Evolutionary conservation across 2,888 invertebrate species (phyloP), one percentile per base, ranked within the genome.

Genomic region (Meliscaeva auricollis): DNA sequence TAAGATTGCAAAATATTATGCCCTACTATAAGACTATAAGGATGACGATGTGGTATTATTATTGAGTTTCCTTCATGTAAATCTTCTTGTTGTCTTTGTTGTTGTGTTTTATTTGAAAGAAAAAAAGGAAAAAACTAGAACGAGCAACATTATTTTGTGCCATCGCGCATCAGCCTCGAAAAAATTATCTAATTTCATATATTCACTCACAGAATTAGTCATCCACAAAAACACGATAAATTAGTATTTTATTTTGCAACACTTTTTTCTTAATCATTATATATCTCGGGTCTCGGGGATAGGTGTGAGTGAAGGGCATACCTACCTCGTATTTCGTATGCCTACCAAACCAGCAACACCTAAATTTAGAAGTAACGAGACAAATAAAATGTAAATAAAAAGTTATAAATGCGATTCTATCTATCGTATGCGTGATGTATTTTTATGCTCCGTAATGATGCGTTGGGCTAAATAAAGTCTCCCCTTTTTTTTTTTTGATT

Each of bases 1-100:
- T 84, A 79, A 79, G 70, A 84, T 84, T 84, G 84, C 84, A 84
- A 84, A 79, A 84, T 84, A 56, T n/a, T 35, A 58, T 38, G 79
- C 64, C 84, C 74, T 84, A 78, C 74, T 62, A 46, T 44, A 46
- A 73, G 3, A 35, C 35, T n/a, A n/a, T n/a, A n/a, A 69, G 78
- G 78, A 83, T 84, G 79, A 84, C 70, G 58, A 58, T n/a, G 35
- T 58, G 38, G 17, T 15, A 15, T 82, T 78, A 74, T 82, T 66
- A 77, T 77, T 73, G 78, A 73, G 66, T 82, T 73, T 74, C 83
- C 73, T 83, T 78, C 74, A 35, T 56, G 69, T 60, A 41, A 9
- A 20, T 54, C 5, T 32, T 60, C 73, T 68, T 52, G 35, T 62
- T 11, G 3, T 9, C 38, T 1, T 9, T 9, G 38, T 9, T 8